Percentiles rank a stretch among this genome's conserved stretches.
phyloP scores from a whole-genome alignment of 2,888 invertebrate species.

The Napeogenes inachia region DNA sequence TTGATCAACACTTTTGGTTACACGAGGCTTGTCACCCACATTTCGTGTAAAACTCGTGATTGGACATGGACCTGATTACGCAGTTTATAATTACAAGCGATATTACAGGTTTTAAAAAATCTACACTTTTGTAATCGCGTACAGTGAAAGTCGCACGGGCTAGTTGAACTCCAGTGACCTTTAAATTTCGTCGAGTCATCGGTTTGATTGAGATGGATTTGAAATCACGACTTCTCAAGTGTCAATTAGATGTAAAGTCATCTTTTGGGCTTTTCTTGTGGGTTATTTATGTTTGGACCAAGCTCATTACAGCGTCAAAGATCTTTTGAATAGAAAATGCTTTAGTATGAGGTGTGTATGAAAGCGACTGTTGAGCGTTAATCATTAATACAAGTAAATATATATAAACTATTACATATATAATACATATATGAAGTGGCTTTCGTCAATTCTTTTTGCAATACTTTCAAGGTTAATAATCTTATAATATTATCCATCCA shows the following conservation, averaged over 20 bases:
- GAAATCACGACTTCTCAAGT: constrained; percentile 23
- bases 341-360: not conserved
- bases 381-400: no score
- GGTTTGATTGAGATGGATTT: constrained; percentile 27
- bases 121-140: constrained; percentile 30
- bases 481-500: no score
- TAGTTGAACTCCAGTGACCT: constrained; percentile 58
- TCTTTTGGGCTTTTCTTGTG: constrained; percentile 14
- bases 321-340: not conserved
- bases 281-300: constrained; percentile 9
- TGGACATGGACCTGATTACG: not conserved
- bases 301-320: not conserved
- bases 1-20: no score
- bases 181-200: constrained; percentile 43
- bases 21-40: no score
- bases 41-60: no score
- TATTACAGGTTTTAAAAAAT: constrained; percentile 35
- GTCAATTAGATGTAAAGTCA: constrained; percentile 28
- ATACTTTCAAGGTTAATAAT: no score
- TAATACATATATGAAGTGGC: no score
- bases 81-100: constrained; percentile 37
- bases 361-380: no score
- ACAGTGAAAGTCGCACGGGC: constrained; percentile 53
- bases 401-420: no score
- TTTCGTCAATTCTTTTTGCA: no score